phyloP scores from a whole-genome alignment of 2,888 invertebrate species.

The Spialia ferax region DNA sequence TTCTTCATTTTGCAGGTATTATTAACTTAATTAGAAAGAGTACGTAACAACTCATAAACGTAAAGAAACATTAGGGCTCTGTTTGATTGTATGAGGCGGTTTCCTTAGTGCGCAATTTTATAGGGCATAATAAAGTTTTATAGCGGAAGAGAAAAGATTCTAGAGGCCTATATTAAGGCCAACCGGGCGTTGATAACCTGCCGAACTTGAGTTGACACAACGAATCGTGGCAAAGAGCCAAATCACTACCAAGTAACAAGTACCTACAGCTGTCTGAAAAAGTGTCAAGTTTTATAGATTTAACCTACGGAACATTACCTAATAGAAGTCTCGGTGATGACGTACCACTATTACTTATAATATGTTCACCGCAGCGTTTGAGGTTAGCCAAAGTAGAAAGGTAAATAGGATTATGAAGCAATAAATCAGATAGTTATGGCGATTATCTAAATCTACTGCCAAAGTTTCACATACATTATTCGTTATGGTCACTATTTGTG shows the following conservation, averaged over 20 bases:
- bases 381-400: neutral
- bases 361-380: neutral
- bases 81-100: constrained; percentile 50
- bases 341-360: neutral
- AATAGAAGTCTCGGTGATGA: neutral
- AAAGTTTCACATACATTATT: constrained; percentile 22
- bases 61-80: constrained; percentile 9
- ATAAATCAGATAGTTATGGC: neutral
- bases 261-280: constrained; percentile 28
- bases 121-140: constrained; percentile 71
- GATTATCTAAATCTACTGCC: constrained; percentile 14
- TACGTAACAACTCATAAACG: neutral
- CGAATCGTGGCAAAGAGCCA: constrained; percentile 68
- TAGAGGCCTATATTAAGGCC: constrained; percentile 68
- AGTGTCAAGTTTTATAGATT: constrained; percentile 24
- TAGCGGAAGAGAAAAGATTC: constrained; percentile 69
- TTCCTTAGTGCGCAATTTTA: constrained; percentile 67
- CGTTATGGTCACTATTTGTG: constrained; percentile 16
- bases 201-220: constrained; percentile 62
- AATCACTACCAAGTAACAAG: no score
- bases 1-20: neutral
- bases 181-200: constrained; percentile 76
- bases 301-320: constrained; percentile 7
- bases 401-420: constrained; percentile 12
- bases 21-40: neutral